Evolutionary conservation across 2,113 vertebrate species (phyloP).

Genomic region (Triplophysa dalaica): DNA sequence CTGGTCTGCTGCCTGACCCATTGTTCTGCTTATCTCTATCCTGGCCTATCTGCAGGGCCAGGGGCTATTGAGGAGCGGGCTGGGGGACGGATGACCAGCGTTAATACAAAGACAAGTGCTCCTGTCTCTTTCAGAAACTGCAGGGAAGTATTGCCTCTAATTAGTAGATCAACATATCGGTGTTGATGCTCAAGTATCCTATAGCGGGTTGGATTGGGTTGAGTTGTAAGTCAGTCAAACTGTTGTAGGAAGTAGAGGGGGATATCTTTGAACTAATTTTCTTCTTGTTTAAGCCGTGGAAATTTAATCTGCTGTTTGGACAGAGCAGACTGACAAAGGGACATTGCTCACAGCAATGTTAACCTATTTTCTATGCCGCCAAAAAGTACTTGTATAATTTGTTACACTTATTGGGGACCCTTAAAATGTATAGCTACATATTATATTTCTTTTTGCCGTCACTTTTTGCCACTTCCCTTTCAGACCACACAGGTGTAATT

Average conservation of each 20-base stretch:
- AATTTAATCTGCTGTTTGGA: neutral
- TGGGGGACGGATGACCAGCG: constrained; percentile 54
- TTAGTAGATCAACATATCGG: constrained; percentile 49
- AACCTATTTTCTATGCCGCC: neutral
- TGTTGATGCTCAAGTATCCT: constrained; percentile 42
- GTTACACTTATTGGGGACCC: too few species aligned
- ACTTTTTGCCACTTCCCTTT: too few species aligned
- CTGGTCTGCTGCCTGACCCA: constrained; percentile 64
- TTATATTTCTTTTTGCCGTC: too few species aligned
- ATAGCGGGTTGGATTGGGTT: neutral
- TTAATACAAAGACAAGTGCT: constrained; percentile 56
- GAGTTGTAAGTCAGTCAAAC: neutral
- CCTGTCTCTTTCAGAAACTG: constrained; percentile 54
- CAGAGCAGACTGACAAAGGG: neutral
- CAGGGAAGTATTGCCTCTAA: constrained; percentile 44
- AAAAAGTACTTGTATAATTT: too few species aligned
- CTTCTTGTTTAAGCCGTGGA: neutral
- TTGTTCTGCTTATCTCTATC: constrained; percentile 74
- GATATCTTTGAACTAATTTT: neutral
- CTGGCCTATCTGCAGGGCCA: constrained; percentile 62
- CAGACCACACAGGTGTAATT: too few species aligned
- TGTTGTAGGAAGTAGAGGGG: neutral
- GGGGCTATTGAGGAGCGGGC: constrained; percentile 59
- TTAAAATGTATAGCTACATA: too few species aligned
- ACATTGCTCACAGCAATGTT: neutral